Evolutionary conservation across 2,888 invertebrate species (phyloP).

Genomic region (Drosophila ochracea): DNA sequence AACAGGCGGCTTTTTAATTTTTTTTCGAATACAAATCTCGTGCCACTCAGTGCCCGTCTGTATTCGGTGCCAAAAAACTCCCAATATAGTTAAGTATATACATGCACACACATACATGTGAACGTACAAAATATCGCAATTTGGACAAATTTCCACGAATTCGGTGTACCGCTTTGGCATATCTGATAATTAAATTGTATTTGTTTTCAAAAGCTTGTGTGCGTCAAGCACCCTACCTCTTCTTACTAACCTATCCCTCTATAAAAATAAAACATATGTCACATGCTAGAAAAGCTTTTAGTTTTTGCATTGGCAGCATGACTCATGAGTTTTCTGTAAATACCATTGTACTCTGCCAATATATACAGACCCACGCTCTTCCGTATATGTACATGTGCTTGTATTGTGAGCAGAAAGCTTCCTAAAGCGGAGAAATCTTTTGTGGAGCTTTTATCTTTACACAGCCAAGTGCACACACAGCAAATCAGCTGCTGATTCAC

Average conservation of each 20-base stretch:
- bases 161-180: conserved; percentile 31
- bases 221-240: conserved; percentile 9
- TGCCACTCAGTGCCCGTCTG: conserved; percentile 58
- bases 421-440: conserved; percentile 38
- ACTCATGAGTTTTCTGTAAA: conserved; percentile 66
- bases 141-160: conserved; percentile 65
- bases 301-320: conserved; percentile 60
- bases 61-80: conserved; percentile 46
- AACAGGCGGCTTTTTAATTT: conserved; percentile 19
- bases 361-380: conserved; percentile 11
- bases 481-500: conserved; percentile 19
- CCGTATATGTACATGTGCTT: background rate
- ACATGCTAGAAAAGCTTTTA: conserved; percentile 54
- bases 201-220: conserved; percentile 33
- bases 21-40: conserved; percentile 58
- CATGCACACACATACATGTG: background rate
- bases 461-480: conserved; percentile 21
- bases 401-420: conserved; percentile 46
- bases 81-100: conserved; percentile 14
- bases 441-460: conserved; percentile 64
- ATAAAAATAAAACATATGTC: conserved; percentile 52
- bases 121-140: conserved; percentile 1
- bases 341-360: conserved; percentile 18
- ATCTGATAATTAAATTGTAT: conserved; percentile 30
- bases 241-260: conserved; percentile 32